Evolutionary conservation across 2,888 invertebrate species (phyloP).

Genomic region (Pocota personata): DNA sequence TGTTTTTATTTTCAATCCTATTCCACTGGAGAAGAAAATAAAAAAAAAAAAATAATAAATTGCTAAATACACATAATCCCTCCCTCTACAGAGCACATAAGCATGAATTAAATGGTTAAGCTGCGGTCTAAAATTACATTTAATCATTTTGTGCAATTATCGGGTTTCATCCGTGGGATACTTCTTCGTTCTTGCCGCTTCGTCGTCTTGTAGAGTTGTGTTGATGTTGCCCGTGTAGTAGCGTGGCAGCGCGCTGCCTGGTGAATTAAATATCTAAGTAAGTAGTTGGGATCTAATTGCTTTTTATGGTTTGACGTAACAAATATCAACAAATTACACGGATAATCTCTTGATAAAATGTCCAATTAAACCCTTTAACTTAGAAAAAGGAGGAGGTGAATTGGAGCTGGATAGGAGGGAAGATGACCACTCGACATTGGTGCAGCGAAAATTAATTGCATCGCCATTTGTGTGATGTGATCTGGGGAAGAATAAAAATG

Average conservation of each 20-base stretch:
- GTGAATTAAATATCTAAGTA: slow-evolving; percentile 31
- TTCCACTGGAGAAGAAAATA: background rate
- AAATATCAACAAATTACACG: slow-evolving; percentile 64
- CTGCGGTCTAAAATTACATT: slow-evolving; percentile 54
- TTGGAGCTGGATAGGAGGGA: background rate
- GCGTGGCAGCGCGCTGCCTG: background rate
- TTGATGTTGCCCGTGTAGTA: background rate
- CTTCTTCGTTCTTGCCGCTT: slow-evolving; percentile 15
- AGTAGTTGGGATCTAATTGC: slow-evolving; percentile 49
- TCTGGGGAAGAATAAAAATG: background rate
- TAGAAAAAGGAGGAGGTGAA: background rate
- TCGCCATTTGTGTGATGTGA: slow-evolving; percentile 3
- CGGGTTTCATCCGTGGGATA: slow-evolving; percentile 51
- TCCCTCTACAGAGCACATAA: background rate
- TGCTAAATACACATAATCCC: slow-evolving; percentile 15
- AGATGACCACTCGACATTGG: background rate
- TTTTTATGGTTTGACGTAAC: slow-evolving; percentile 41
- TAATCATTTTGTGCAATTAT: slow-evolving; percentile 69
- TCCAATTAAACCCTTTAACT: slow-evolving; percentile 53
- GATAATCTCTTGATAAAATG: slow-evolving; percentile 61
- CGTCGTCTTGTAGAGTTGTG: background rate
- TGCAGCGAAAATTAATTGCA: slow-evolving; percentile 20
- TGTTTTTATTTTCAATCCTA: background rate
- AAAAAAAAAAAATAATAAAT: background rate
- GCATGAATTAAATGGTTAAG: slow-evolving; percentile 55